These are phyloP conservation scores for Heliconius himera DNA, from an alignment of 1,140 invertebrate genomes.

Conservation along the genomic window DNA sequence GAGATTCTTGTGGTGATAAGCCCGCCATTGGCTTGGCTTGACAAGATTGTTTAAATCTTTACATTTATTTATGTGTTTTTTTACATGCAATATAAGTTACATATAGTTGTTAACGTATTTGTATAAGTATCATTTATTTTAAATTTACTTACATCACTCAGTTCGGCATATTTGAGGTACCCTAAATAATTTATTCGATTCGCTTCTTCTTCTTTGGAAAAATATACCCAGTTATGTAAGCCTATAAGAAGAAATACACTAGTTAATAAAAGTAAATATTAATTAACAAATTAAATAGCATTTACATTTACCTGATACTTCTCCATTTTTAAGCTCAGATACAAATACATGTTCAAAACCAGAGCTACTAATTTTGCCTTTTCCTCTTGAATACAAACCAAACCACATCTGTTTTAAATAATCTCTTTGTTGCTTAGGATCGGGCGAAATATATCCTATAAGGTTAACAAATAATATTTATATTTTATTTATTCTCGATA, in stretches of 20 bases:
- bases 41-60: too few relatives aligned
- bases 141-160: slow-evolving; percentile 85
- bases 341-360: slow-evolving; percentile 95
- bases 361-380: slow-evolving; percentile 88
- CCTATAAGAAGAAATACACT: slow-evolving; percentile 83
- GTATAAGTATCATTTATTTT: slow-evolving; percentile 8
- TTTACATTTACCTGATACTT: slow-evolving; percentile 82
- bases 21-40: too few relatives aligned
- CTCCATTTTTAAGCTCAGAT: slow-evolving; percentile 89
- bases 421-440: slow-evolving; percentile 87
- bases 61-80: too few relatives aligned
- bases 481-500: background rate
- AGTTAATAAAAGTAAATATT: slow-evolving; percentile 11
- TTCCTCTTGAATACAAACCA: slow-evolving; percentile 89
- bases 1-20: too few relatives aligned
- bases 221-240: slow-evolving; percentile 95
- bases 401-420: slow-evolving; percentile 91
- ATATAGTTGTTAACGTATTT: background rate
- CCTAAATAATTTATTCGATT: slow-evolving; percentile 88
- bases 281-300: background rate
- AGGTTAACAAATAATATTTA: slow-evolving; percentile 35
- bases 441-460: slow-evolving; percentile 81
- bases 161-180: slow-evolving; percentile 87
- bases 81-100: too few relatives aligned
- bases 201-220: slow-evolving; percentile 87